A percentile compares a stretch with the other conserved stretches of the same genome.
Conservation (phyloP, 2,797 vertebrate genomes). For the Falco columbarius region DNA sequence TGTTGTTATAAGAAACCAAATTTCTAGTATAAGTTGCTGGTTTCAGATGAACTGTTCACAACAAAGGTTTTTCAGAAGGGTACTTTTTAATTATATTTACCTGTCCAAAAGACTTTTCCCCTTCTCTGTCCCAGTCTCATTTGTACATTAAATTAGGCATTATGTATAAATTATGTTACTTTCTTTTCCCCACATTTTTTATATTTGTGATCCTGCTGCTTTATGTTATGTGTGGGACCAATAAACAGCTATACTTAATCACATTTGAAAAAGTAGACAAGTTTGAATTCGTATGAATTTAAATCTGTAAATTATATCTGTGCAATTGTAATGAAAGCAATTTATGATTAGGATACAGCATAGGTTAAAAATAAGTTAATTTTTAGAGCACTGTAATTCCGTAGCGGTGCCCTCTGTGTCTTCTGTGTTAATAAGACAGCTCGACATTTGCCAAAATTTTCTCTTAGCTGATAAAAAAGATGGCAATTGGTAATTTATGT, state of each 20-base stretch:
- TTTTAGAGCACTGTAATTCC: not conserved
- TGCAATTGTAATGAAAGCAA: not conserved
- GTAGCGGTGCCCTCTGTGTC: fast-evolving
- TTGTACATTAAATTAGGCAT: not conserved
- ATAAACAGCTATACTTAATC: not conserved
- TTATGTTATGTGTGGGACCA: not conserved
- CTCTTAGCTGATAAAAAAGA: not conserved
- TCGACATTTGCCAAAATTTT: not conserved
- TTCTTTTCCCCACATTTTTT: not conserved
- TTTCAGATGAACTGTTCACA: not conserved
- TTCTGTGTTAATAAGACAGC: not conserved
- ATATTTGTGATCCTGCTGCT: not conserved
- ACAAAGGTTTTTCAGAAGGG: not conserved
- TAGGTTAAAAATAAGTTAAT: not conserved
- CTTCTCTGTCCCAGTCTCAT: not conserved
- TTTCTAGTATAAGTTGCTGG: not conserved
- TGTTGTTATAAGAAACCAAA: not conserved
- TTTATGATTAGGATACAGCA: not conserved
- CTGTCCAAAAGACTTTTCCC: not conserved
- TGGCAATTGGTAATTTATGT: not conserved
- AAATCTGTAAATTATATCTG: not conserved
- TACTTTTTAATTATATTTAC: not conserved
- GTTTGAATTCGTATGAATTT: not conserved
- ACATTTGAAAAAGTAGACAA: not conserved
- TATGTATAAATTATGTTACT: not conserved